phyloP scores from a whole-genome alignment of 2,797 vertebrate genomes.

The Enteromius trimaculatus region DNA sequence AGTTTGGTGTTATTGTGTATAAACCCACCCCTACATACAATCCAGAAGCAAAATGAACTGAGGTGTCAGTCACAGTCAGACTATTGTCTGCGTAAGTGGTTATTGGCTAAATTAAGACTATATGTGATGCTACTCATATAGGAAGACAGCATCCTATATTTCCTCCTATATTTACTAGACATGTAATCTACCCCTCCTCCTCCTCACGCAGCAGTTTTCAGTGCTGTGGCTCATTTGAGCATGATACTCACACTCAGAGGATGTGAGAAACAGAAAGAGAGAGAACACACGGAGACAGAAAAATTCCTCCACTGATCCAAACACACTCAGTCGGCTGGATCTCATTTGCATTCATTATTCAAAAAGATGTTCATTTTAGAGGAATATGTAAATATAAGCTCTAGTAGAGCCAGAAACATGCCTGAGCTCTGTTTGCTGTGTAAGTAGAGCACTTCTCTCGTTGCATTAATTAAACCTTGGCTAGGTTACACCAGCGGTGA shows the following conservation, averaged over 20 bases:
- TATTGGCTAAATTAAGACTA: neutral
- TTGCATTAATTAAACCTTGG: constrained; percentile 30
- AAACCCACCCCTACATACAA: neutral
- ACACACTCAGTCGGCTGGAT: constrained; percentile 5
- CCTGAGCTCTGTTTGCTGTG: constrained; percentile 13
- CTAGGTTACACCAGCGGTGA: neutral
- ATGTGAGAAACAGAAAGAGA: constrained; percentile 4
- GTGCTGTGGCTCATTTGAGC: constrained; percentile 27
- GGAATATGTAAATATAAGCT: constrained; percentile 52
- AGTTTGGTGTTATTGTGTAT: neutral
- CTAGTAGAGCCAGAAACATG: constrained; percentile 18
- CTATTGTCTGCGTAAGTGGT: neutral
- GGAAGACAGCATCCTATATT: neutral
- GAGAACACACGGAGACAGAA: constrained; percentile 12
- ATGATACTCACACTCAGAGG: neutral
- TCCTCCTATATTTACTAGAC: constrained; percentile 11
- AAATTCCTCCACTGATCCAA: constrained; percentile 24
- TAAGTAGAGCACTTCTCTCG: constrained; percentile 16
- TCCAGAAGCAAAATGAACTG: neutral
- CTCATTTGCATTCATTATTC: constrained; percentile 59
- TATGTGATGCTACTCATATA: neutral
- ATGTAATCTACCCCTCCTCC: neutral
- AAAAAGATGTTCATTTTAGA: constrained; percentile 52
- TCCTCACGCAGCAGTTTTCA: neutral
- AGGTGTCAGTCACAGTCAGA: neutral